These are phyloP conservation scores for Decapterus maruadsi DNA, from an alignment of 2,797 vertebrate species.

Conservation along the genomic window DNA sequence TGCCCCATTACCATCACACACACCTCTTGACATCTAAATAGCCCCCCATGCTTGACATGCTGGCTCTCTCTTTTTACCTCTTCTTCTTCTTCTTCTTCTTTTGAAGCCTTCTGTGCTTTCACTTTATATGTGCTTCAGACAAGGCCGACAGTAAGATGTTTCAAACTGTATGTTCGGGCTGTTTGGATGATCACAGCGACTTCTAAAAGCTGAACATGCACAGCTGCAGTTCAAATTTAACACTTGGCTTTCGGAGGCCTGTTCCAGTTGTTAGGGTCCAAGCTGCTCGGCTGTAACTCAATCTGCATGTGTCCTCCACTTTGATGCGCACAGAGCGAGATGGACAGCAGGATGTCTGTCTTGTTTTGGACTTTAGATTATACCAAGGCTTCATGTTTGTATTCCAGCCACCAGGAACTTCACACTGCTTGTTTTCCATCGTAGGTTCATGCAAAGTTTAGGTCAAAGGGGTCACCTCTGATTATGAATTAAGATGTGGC, in stretches of 20 bases:
- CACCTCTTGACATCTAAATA: slow-evolving; percentile 83
- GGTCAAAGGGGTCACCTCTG: background rate
- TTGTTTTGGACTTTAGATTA: slow-evolving; percentile 32
- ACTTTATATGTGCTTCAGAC: slow-evolving; percentile 50
- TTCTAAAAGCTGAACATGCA: slow-evolving; percentile 43
- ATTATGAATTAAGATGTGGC: slow-evolving; percentile 16
- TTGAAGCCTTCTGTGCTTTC: slow-evolving; percentile 50
- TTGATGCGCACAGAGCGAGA: slow-evolving; percentile 23
- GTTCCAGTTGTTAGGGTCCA: slow-evolving; percentile 40
- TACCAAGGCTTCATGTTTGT: slow-evolving; percentile 1
- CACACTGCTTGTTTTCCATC: slow-evolving; percentile 1
- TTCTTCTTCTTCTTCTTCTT: slow-evolving; percentile 17
- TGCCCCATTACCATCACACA: slow-evolving; percentile 81
- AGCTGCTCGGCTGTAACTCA: slow-evolving; percentile 47
- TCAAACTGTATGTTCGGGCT: background rate
- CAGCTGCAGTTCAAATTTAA: slow-evolving; percentile 71
- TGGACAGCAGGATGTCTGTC: slow-evolving; percentile 11
- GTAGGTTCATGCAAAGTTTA: slow-evolving; percentile 2
- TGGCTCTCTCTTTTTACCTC: slow-evolving; percentile 33
- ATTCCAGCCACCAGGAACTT: background rate
- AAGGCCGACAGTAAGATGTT: slow-evolving; percentile 11
- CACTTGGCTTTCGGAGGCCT: slow-evolving; percentile 21
- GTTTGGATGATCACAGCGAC: slow-evolving; percentile 13
- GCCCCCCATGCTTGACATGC: slow-evolving; percentile 65
- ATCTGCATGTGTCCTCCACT: slow-evolving; percentile 35